Evolutionary conservation across 2,797 vertebrate genomes (phyloP), one percentile per base, ranked within the genome.

Genomic region (Neosalanx taihuensis): DNA sequence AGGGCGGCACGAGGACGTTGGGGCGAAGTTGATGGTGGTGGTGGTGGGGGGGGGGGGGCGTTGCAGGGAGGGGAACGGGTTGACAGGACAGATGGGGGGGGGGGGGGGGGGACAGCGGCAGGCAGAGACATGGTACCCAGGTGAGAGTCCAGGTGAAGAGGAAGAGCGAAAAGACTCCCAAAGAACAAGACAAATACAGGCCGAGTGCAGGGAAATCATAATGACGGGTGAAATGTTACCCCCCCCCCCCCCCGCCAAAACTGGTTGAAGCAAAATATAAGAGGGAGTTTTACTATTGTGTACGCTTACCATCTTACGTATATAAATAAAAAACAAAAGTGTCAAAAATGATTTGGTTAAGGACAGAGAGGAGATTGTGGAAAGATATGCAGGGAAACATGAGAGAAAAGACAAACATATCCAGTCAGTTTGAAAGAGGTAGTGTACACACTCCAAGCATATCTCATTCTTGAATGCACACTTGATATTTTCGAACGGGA

Each of bases 281-380:
- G 2, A 69, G 61, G 75, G 74, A 58, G 61, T 76, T 56, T 76
- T 56, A 72, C 41, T n/a, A 59, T 23, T 15, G 1, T 31, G 76
- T 49, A 23, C 79, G 87, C 90, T 92, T 84, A 91, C 91, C 89
- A 73, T 90, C 91, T 91, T 79, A 46, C 2, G 41, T 73, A 76
- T 65, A 74, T 81, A 56, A 81, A 71, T 80, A 82, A 77, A 82
- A 56, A 81, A 71, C 80, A 82, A 78, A 78, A 35, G 77, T 66
- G 83, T 66, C 78, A 5, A 46, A 59, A 29, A 56, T 30, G 30
- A 75, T 73, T 72, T 79, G 81, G 73, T 79, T 69, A 76, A 59
- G 64, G 67, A 57, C 67, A 79, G 31, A 73, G 72, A 67, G 70
- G 65, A 79, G 69, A 75, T 77, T 68, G 64, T 31, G 70, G 29